These are phyloP conservation scores for Physocephala rufipes DNA, from an alignment of 2,888 invertebrate species.

Conservation along the genomic window DNA sequence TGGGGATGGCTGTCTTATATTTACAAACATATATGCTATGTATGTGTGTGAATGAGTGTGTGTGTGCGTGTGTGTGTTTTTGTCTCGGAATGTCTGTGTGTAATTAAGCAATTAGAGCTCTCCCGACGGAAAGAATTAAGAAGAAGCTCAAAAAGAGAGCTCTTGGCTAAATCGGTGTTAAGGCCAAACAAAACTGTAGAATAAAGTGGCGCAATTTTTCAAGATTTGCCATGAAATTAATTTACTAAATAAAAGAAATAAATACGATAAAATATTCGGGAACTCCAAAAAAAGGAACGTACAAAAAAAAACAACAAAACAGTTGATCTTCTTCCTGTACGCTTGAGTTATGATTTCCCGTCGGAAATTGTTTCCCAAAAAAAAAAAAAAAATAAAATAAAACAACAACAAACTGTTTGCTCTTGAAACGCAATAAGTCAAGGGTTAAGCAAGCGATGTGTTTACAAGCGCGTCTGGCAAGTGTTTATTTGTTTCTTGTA, in stretches of 20 bases:
- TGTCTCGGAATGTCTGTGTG: constrained; percentile 18
- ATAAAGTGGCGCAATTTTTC: constrained; percentile 52
- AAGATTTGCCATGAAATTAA: constrained; percentile 50
- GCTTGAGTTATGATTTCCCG: constrained; percentile 63
- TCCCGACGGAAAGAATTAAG: too few relatives aligned
- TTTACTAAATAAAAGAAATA: constrained; percentile 43
- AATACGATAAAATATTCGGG: constrained; percentile 43
- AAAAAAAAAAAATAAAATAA: too few relatives aligned
- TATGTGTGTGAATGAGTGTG: not conserved
- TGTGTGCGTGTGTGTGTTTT: not conserved
- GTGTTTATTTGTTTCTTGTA: not conserved
- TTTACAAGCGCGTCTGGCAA: constrained; percentile 41
- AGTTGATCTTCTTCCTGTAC: constrained; percentile 41
- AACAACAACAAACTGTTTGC: constrained; percentile 50
- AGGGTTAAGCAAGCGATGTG: constrained; percentile 57
- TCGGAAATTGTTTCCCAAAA: too few relatives aligned
- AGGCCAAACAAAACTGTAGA: not conserved
- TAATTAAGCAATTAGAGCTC: constrained; percentile 42
- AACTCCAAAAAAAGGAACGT: constrained; percentile 23
- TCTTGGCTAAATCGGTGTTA: not conserved
- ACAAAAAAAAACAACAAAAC: constrained; percentile 41
- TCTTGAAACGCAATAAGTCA: constrained; percentile 59
- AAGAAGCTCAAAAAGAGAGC: too few relatives aligned
- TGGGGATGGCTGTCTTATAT: too few relatives aligned
- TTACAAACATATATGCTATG: not conserved